Evolutionary conservation across 2,113 vertebrate genomes (phyloP).

Genomic region (Tympanuchus pallidicinctus): DNA sequence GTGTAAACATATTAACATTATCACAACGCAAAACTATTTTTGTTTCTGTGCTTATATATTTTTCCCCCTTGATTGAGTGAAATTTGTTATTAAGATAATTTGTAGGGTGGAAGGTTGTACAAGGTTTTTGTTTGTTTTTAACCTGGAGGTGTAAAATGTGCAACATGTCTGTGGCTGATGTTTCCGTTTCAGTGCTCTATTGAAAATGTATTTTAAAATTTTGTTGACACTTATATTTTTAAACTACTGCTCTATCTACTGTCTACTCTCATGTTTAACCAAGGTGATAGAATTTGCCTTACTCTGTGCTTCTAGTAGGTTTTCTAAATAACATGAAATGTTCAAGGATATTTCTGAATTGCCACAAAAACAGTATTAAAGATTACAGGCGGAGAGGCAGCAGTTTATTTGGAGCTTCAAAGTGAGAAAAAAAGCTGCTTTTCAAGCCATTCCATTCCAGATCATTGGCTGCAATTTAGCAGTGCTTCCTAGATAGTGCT

Average conservation of each 20-base stretch:
- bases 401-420: neutral
- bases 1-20: neutral
- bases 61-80: neutral
- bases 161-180: neutral
- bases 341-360: neutral
- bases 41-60: neutral
- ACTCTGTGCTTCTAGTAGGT: neutral
- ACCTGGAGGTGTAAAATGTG: neutral
- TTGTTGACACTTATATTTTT: neutral
- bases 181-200: neutral
- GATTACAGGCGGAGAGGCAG: neutral
- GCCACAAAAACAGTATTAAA: slow-evolving; percentile 4
- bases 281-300: neutral
- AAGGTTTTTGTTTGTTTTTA: neutral
- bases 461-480: neutral
- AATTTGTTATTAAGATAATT: neutral
- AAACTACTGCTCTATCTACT: neutral
- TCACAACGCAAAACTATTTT: neutral
- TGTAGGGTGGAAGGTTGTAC: neutral
- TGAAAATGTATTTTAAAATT: neutral
- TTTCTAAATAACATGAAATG: neutral
- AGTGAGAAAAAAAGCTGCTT: neutral
- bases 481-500: slow-evolving; percentile 30
- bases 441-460: neutral
- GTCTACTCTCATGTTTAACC: neutral